Evolutionary conservation across 2,113 vertebrate species (phyloP), one percentile per base, ranked within the genome.

Genomic region (Macrotis lagotis): DNA sequence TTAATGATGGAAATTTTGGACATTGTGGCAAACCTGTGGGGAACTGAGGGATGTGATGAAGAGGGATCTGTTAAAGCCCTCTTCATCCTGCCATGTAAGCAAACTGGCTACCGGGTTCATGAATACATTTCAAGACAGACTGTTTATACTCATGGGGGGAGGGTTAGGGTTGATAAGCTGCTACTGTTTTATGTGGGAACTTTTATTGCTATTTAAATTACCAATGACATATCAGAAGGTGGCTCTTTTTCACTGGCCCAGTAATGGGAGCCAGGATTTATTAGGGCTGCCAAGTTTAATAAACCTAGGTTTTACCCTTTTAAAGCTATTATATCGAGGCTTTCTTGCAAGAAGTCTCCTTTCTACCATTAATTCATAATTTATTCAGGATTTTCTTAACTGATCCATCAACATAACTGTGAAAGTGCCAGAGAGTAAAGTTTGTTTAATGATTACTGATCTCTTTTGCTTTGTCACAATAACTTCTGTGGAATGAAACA

Each of bases 381-480:
- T 98, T 98, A 98, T 97, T 98, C 95, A 97, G 95, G 94, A 88
- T 97, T 97, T 98, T 97, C 96, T 95, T 97, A 97, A 98, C 96
- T 89, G 95, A 94, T 93, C 94, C 93, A 96, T 97, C 96, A 98
- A 97, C 96, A 95, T 93, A 92, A 95, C 55, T 96, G 93, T 98
- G 95, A 97, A 98, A 98, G 94, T 95, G 96, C 95, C 97, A 94
- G 95, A 94, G 97, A 98, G 96, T 97, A 98, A 98, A 97, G 95
- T 96, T 97, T 89, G 96, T 97, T 98, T 98, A 97, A 98, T 95
- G 96, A 94, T 97, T 90, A n/a, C 96, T 97, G 94, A 91, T 97
- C 97, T 51, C 51, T 97, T 96, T 93, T 95, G 96, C 96, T 96
- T 92, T 92, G 95, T 96, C 96, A 88, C 96, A 93, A 49, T 98